A percentile compares a stretch with the other conserved stretches of the same genome.
Conservation (phyloP, 2,797 vertebrate genomes). For the Sparidentex hasta region DNA sequence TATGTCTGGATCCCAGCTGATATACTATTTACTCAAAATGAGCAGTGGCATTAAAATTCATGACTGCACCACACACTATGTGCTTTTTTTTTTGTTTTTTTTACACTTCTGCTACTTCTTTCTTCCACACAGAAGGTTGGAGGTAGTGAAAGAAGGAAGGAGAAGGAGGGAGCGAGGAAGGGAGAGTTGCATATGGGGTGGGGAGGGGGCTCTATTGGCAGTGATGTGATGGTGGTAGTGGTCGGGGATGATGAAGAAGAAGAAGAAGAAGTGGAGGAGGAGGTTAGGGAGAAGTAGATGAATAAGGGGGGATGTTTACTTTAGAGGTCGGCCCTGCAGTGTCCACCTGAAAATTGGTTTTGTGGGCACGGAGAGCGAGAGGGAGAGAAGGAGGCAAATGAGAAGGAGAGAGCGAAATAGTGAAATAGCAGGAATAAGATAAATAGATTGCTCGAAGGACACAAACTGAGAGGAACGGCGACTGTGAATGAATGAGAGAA, state of each 20-base stretch:
- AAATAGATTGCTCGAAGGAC: constrained; percentile 48
- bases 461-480: constrained; percentile 43
- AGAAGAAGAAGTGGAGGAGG: constrained; percentile 25
- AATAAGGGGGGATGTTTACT: constrained; percentile 77
- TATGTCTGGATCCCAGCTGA: constrained; percentile 71
- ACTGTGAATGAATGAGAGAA: constrained; percentile 47
- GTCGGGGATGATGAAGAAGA: constrained; percentile 13
- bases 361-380: constrained; percentile 45
- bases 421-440: constrained; percentile 46
- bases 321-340: constrained; percentile 81
- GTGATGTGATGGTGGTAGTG: constrained; percentile 63
- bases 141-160: constrained; percentile 46
- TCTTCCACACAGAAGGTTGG: constrained; percentile 50
- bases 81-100: constrained; percentile 55
- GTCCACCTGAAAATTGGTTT: constrained; percentile 87
- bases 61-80: constrained; percentile 68
- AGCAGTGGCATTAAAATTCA: constrained; percentile 83
- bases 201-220: constrained; percentile 61
- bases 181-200: constrained; percentile 38
- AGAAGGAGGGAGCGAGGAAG: constrained; percentile 26
- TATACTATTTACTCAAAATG: constrained; percentile 71
- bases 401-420: constrained; percentile 16
- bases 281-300: constrained; percentile 53
- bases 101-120: constrained; percentile 52
- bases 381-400: constrained; percentile 14